Conservation (phyloP, 2,797 vertebrate genomes). For the Cirrhinus molitorella region DNA sequence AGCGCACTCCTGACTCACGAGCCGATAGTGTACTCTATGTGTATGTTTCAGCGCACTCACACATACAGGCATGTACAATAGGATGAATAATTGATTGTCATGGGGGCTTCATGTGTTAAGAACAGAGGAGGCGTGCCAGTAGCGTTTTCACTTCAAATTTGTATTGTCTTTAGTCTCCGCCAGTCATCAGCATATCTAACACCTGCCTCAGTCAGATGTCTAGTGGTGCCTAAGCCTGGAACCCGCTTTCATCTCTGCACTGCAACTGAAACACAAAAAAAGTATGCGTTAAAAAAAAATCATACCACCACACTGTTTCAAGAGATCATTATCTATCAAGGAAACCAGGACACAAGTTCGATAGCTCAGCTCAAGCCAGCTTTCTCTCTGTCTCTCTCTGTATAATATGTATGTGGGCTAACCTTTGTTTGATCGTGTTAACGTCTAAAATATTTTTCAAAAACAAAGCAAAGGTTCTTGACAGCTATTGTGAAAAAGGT, state of each 20-base stretch:
- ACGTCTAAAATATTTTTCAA: slow-evolving; percentile 67
- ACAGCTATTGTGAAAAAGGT: slow-evolving; percentile 54
- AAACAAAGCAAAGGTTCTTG: slow-evolving; percentile 49
- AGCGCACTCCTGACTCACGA: slow-evolving; percentile 14
- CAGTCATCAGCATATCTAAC: slow-evolving; percentile 99
- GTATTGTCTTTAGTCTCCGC: slow-evolving; percentile 96
- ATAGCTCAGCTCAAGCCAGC: slow-evolving; percentile 68
- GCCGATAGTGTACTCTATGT: slow-evolving; percentile 24
- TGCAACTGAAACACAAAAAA: slow-evolving; percentile 74
- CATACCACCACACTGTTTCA: slow-evolving; percentile 81
- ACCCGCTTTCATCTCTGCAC: slow-evolving; percentile 88
- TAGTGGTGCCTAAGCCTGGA: slow-evolving; percentile 82
- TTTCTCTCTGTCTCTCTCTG: slow-evolving; percentile 56
- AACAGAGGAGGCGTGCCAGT: slow-evolving; percentile 87
- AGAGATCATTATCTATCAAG: slow-evolving; percentile 90
- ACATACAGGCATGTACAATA: slow-evolving; percentile 85
- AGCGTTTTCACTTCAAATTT: slow-evolving; percentile 99
- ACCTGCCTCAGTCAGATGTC: slow-evolving; percentile 91
- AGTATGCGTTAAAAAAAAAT: slow-evolving; percentile 68
- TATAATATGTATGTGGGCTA: slow-evolving; percentile 43
- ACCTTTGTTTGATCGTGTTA: slow-evolving; percentile 77
- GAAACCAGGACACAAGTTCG: slow-evolving; percentile 82
- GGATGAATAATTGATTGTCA: slow-evolving; percentile 93
- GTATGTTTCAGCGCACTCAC: slow-evolving; percentile 68
- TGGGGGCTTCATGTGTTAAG: slow-evolving; percentile 86